Base-by-base conservation (phyloP, 2,888 invertebrate species). In the Erebia palarica region DNA sequence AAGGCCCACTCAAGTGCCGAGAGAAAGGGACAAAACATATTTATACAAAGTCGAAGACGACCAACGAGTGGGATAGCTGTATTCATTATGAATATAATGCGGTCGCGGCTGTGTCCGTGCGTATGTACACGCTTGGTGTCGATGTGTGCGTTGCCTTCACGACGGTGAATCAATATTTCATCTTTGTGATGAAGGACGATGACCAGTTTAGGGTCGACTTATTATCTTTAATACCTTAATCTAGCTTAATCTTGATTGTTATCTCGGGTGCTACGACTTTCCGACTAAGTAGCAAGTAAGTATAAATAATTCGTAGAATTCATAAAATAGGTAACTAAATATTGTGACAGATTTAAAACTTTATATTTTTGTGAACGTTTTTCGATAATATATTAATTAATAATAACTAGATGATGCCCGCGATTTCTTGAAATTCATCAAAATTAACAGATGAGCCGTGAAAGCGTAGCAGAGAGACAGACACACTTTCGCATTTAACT, bases 41-140 rank as follows among this genome's bases (percentile, higher is more conserved):
- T 92, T 92, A 92, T 92, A 91, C 91, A 91, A 92, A 92, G 92
- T 91, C 90, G 91, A 93, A 92, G 92, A 92, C 91, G 91, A 85
- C 88, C 85, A 84, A 81, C 85, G 92, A 93, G 92, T 91, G 89
- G 92, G 92, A 93, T 88, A 88, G 92, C 91, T 90, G 89, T 93
- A 93, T 92, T 92, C 92, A 92, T 92, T 92, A 92, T 92, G 92
- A 92, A 92, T 92, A 92, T 92, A 92, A 92, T 91, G 92, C 87
- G 90, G 91, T 91, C 84, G 85, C 87, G 86, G 84, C 81, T 89
- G 90, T 92, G 92, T 91, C 89, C 86, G 92, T 91, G 90, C 86
- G 88, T 89, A 82, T 84, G 82, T 79, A 90, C 63, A 47, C 87
- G 85, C 78, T 80, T 79, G 71, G 74, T 74, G 80, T 79, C 82